A percentile compares a stretch with the other conserved stretches of the same genome.
These are phyloP conservation scores for Ips nitidus DNA, from an alignment of 1,140 invertebrate genomes.

Conservation along the genomic window DNA sequence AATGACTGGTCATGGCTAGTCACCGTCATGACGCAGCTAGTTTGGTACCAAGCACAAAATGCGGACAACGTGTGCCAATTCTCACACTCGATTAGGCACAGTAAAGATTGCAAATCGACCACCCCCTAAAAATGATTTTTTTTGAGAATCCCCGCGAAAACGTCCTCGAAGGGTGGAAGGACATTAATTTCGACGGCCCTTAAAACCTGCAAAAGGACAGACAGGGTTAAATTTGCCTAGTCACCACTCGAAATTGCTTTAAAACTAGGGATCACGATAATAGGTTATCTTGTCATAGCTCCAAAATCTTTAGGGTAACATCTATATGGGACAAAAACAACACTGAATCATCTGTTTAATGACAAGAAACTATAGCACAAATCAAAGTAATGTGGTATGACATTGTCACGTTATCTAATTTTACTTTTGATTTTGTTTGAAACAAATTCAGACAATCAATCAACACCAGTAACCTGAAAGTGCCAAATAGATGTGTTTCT, in stretches of 20 bases:
- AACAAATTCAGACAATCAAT: no score
- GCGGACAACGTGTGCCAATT: constrained; percentile 25
- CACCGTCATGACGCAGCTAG: constrained; percentile 8
- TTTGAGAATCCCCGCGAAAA: constrained; percentile 15
- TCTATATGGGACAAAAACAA: background rate
- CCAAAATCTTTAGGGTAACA: constrained; percentile 20
- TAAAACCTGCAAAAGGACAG: constrained; percentile 18
- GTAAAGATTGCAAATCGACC: constrained; percentile 26
- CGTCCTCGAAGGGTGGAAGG: constrained; percentile 11
- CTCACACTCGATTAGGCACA: constrained; percentile 31
- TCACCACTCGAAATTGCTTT: constrained; percentile 30
- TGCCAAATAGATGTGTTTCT: no score
- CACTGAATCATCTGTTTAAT: no score
- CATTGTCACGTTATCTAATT: no score
- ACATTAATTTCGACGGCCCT: constrained; percentile 30
- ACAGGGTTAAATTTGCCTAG: constrained; percentile 28
- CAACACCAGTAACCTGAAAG: no score
- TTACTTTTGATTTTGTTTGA: no score
- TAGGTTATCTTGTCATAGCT: constrained; percentile 23
- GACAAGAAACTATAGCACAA: no score
- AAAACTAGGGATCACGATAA: constrained; percentile 30
- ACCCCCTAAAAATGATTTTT: constrained; percentile 6
- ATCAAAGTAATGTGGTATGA: no score
- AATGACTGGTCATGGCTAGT: constrained; percentile 26
- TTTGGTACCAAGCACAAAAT: constrained; percentile 20